These are phyloP conservation scores for Cyprinella venusta DNA, from an alignment of 2,797 vertebrate species.

Conservation along the genomic window DNA sequence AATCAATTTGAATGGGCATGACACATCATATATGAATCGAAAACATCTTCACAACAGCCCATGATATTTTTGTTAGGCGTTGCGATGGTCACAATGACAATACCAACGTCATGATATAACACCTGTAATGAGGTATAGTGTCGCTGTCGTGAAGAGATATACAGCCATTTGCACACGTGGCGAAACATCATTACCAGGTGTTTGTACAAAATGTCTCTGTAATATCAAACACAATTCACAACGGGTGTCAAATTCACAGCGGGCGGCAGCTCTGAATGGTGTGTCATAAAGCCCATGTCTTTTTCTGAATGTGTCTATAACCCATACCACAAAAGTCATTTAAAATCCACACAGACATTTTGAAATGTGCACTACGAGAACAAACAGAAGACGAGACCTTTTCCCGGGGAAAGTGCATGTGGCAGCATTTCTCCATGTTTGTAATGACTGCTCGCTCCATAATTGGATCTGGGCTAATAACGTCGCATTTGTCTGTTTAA, in stretches of 20 bases:
- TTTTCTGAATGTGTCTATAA: constrained; percentile 20
- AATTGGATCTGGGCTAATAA: constrained; percentile 56
- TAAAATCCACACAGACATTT: constrained; percentile 43
- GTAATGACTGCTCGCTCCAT: constrained; percentile 47
- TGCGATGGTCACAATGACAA: not conserved
- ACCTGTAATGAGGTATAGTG: constrained; percentile 18
- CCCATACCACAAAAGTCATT: constrained; percentile 24
- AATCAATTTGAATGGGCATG: not conserved
- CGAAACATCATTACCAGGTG: constrained; percentile 18
- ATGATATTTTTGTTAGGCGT: not conserved
- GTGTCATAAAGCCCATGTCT: constrained; percentile 6
- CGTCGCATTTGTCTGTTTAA: constrained; percentile 58
- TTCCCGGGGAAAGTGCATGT: constrained; percentile 32
- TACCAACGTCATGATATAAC: constrained; percentile 7
- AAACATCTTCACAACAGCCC: constrained; percentile 14
- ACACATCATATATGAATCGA: not conserved
- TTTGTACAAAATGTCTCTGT: constrained; percentile 6
- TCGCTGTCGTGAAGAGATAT: constrained; percentile 13
- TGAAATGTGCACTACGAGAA: constrained; percentile 3
- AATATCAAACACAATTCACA: constrained; percentile 33
- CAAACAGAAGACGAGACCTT: constrained; percentile 43
- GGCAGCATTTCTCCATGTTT: constrained; percentile 36
- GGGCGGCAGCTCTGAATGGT: not conserved
- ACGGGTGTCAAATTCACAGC: constrained; percentile 27
- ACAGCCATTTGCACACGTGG: constrained; percentile 17